Evolutionary conservation across 2,888 invertebrate genomes (phyloP).

Genomic region (Heliconius ethilla): DNA sequence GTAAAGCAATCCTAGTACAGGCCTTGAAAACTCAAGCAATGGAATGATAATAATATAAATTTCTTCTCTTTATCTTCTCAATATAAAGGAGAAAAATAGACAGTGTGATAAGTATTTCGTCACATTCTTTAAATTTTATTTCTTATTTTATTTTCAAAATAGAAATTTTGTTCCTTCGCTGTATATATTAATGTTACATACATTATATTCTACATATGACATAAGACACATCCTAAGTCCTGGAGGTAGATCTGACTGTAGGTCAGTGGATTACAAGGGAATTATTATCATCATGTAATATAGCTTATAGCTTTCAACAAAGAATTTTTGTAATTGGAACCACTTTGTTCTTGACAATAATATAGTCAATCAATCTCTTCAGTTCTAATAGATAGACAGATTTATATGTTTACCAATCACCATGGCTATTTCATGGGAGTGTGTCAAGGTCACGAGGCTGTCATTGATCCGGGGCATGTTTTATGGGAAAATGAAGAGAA

Average conservation of each 20-base stretch:
- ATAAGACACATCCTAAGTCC: neutral
- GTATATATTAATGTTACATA: neutral
- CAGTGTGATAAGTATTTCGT: neutral
- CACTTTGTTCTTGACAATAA: neutral
- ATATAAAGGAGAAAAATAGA: constrained; percentile 5
- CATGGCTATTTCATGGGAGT: constrained; percentile 27
- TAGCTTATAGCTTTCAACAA: neutral
- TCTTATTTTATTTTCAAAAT: neutral
- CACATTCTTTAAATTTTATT: neutral
- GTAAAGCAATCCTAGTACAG: too few species aligned
- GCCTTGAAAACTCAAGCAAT: neutral
- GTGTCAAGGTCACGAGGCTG: constrained; percentile 38
- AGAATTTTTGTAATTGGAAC: neutral
- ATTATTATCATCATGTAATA: neutral
- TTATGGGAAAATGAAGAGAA: neutral
- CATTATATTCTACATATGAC: neutral
- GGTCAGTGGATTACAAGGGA: too few species aligned
- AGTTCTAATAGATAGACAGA: neutral
- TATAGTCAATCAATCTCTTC: neutral
- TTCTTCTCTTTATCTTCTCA: neutral
- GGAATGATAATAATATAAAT: neutral
- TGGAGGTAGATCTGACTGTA: neutral
- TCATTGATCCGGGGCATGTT: constrained; percentile 36
- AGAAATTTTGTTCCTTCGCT: neutral
- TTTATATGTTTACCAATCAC: constrained; percentile 25